phyloP scores from a whole-genome alignment of 1,140 invertebrate genomes.

The Bombus difficillimus region DNA sequence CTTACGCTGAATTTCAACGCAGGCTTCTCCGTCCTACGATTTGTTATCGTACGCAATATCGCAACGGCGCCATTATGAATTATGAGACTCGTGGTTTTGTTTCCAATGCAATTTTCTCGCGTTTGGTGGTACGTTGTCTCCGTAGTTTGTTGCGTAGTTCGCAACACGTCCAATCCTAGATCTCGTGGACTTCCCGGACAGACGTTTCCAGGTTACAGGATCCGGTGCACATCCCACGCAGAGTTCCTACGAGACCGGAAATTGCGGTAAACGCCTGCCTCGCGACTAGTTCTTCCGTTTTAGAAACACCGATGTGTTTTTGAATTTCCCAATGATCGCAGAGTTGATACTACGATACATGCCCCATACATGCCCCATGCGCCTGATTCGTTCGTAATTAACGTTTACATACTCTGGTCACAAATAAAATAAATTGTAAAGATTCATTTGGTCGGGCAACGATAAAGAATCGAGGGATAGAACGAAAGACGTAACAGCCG shows the following conservation, averaged over 20 bases:
- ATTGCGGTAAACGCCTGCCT: slow-evolving; percentile 32
- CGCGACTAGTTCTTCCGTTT: not conserved
- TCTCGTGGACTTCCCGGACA: slow-evolving; percentile 10
- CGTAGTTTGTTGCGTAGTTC: not conserved
- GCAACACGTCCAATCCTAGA: not conserved
- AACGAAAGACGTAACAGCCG: slow-evolving; percentile 35
- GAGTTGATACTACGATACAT: no score
- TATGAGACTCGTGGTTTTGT: not conserved
- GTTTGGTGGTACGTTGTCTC: no score
- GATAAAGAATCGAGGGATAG: not conserved
- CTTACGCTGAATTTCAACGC: not conserved
- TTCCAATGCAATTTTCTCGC: not conserved
- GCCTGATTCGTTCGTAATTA: no score
- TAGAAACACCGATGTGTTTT: not conserved
- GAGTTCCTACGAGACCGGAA: not conserved
- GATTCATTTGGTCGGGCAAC: not conserved
- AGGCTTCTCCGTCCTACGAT: not conserved
- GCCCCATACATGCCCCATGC: no score
- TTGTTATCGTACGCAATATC: not conserved
- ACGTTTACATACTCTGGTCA: no score
- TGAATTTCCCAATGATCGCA: not conserved
- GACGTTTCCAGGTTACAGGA: slow-evolving; percentile 43
- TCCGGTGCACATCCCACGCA: slow-evolving; percentile 16
- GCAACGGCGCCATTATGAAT: not conserved
- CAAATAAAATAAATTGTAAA: not conserved